These are phyloP conservation scores for Emydura subglobosa DNA, from an alignment of 2,113 vertebrate genomes.

Conservation along the genomic window DNA sequence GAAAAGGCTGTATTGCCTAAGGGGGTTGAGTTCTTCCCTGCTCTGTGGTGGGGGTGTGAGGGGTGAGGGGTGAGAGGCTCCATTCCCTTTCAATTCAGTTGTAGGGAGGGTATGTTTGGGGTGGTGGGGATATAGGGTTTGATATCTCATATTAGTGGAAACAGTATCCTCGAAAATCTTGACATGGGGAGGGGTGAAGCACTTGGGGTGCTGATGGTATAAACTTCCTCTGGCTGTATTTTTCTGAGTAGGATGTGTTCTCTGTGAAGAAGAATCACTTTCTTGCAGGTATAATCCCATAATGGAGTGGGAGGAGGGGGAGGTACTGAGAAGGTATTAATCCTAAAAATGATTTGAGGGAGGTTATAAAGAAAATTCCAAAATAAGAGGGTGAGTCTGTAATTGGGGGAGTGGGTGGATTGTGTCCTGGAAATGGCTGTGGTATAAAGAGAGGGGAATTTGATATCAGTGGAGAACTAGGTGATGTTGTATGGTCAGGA, in stretches of 20 bases:
- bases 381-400: neutral
- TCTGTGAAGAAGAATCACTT: neutral
- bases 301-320: neutral
- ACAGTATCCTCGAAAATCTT: neutral
- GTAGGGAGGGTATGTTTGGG: fast-evolving
- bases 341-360: neutral
- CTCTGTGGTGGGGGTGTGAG: fast-evolving
- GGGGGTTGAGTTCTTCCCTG: neutral
- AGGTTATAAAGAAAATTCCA: neutral
- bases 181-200: neutral
- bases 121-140: neutral
- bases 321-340: neutral
- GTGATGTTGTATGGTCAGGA: fast-evolving
- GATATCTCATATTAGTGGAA: fast-evolving
- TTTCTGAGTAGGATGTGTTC: neutral
- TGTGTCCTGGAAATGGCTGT: neutral
- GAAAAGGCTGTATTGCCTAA: neutral
- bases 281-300: neutral
- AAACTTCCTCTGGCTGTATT: neutral
- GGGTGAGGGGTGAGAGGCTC: neutral
- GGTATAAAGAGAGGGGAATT: neutral
- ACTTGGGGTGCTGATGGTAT: neutral
- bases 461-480: fast-evolving
- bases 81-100: neutral
- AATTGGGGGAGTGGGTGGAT: neutral